Percentiles rank a stretch among this genome's conserved stretches.
Conservation (phyloP, 2,113 vertebrate genomes). For the Podarcis muralis region DNA sequence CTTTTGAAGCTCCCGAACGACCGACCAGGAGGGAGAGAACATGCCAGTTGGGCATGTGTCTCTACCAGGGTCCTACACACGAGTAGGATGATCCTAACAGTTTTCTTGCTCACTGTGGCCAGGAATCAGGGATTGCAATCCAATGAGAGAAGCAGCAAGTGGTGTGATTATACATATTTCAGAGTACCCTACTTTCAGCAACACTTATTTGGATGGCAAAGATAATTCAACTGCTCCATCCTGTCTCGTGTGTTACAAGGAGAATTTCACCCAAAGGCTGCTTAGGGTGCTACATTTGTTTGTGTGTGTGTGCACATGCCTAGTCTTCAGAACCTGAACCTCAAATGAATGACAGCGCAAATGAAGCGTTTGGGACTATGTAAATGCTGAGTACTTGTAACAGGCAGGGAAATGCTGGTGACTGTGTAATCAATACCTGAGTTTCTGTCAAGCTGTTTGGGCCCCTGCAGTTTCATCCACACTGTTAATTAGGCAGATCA, state of each 20-base stretch:
- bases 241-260: background rate
- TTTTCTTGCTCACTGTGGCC: background rate
- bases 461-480: constrained; percentile 2
- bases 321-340: background rate
- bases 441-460: constrained; percentile 28
- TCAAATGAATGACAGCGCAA: background rate
- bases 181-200: background rate
- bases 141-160: background rate
- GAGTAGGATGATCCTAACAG: too few species aligned
- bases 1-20: too few species aligned
- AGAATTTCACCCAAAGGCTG: background rate
- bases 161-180: background rate
- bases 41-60: too few species aligned
- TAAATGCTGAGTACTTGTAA: background rate
- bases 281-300: background rate
- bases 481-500: constrained; percentile 10
- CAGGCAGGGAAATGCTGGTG: background rate
- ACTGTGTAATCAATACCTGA: background rate
- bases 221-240: background rate
- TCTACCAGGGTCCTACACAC: too few species aligned
- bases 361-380: background rate
- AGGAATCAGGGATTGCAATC: background rate
- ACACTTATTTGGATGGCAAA: background rate
- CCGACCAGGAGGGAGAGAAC: too few species aligned
- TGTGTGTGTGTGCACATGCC: background rate